A percentile compares a stretch with the other conserved stretches of the same genome.
Conservation (phyloP, 2,888 invertebrate species). For the Rhodophaea formosa region DNA sequence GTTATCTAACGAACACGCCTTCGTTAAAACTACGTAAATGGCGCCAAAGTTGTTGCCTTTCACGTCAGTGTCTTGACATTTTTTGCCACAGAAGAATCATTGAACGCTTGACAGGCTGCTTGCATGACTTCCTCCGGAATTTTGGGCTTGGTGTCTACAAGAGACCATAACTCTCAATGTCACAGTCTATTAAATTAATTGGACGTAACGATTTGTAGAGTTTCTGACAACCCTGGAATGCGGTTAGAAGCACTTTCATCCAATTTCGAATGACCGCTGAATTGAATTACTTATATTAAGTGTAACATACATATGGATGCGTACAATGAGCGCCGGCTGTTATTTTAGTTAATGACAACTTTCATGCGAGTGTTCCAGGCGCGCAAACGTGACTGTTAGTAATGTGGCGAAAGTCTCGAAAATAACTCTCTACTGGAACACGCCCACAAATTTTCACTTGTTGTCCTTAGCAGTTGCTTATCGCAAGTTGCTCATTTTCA, state of each 20-base stretch:
- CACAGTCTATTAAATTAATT: not conserved
- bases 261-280: slow-evolving; percentile 8
- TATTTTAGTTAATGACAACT: slow-evolving; percentile 10
- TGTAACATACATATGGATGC: not conserved
- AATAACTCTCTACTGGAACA: slow-evolving; percentile 18
- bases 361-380: slow-evolving; percentile 13
- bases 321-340: not conserved
- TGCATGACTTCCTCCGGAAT: slow-evolving; percentile 7
- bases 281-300: slow-evolving; percentile 1
- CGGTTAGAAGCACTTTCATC: slow-evolving; percentile 15
- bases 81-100: not conserved
- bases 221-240: slow-evolving; percentile 14
- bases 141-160: slow-evolving; percentile 4
- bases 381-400: slow-evolving; percentile 11
- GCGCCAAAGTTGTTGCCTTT: slow-evolving; percentile 23
- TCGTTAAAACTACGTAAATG: slow-evolving; percentile 22
- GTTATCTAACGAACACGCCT: slow-evolving; percentile 55
- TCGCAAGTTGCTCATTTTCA: not conserved
- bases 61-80: not conserved
- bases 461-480: not conserved
- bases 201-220: not conserved
- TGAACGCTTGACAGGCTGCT: not conserved
- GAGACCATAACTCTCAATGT: not conserved
- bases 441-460: slow-evolving; percentile 15
- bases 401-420: slow-evolving; percentile 17